These are phyloP conservation scores for Oxystoma pomonae DNA, from an alignment of 2,888 invertebrate genomes.

Conservation along the genomic window DNA sequence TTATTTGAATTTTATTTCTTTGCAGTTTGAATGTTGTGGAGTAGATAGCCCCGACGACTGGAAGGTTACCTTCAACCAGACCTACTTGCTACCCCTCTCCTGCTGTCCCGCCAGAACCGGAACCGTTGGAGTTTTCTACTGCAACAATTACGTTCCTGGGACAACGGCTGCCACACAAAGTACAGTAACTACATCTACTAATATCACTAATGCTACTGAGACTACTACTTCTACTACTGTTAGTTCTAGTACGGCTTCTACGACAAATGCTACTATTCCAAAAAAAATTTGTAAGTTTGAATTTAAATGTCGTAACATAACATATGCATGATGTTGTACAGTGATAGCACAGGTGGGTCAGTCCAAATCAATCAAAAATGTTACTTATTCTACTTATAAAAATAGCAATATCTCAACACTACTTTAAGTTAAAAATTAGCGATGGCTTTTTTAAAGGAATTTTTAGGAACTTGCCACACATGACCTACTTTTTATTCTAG, in stretches of 20 bases:
- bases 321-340: too few relatives aligned
- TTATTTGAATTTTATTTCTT: slow-evolving; percentile 25
- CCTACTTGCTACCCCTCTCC: slow-evolving; percentile 54
- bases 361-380: too few relatives aligned
- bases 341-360: too few relatives aligned
- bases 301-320: too few relatives aligned
- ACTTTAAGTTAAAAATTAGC: too few relatives aligned
- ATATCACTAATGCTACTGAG: neutral
- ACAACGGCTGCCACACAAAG: slow-evolving; percentile 5
- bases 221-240: slow-evolving; percentile 3
- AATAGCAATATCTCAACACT: too few relatives aligned
- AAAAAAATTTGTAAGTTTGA: too few relatives aligned
- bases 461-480: too few relatives aligned
- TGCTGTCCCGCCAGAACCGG: slow-evolving; percentile 58
- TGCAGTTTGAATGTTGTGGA: slow-evolving; percentile 72
- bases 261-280: neutral
- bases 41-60: slow-evolving; percentile 47
- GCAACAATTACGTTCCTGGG: slow-evolving; percentile 28
- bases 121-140: slow-evolving; percentile 48
- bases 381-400: too few relatives aligned
- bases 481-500: too few relatives aligned
- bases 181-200: neutral
- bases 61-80: slow-evolving; percentile 9
- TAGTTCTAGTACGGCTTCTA: neutral
- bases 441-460: too few relatives aligned